These are phyloP conservation scores for Philopotamus ludificatus DNA, from an alignment of 1,140 invertebrate species.

Conservation along the genomic window DNA sequence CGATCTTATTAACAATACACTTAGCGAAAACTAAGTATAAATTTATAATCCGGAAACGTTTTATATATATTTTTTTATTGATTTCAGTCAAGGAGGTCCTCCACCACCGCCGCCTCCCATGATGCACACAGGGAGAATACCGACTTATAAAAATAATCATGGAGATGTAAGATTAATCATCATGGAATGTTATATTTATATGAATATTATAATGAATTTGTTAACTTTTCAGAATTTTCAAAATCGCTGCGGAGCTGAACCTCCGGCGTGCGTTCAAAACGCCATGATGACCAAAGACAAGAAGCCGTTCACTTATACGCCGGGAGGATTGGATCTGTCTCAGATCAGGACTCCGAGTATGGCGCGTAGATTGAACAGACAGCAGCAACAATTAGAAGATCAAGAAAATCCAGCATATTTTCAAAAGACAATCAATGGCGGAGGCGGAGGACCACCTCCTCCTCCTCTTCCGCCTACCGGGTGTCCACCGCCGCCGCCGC, in stretches of 20 bases:
- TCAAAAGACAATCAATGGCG: slow-evolving; percentile 46
- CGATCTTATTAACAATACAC: too few relatives aligned
- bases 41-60: neutral
- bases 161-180: slow-evolving; percentile 41
- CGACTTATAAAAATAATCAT: slow-evolving; percentile 39
- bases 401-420: slow-evolving; percentile 56
- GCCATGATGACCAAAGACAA: slow-evolving; percentile 95
- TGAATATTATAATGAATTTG: slow-evolving; percentile 22
- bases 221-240: slow-evolving; percentile 38
- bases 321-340: slow-evolving; percentile 85
- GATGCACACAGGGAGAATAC: slow-evolving; percentile 38
- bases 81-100: slow-evolving; percentile 33
- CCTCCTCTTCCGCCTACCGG: slow-evolving; percentile 55
- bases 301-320: slow-evolving; percentile 93
- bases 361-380: slow-evolving; percentile 73
- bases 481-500: slow-evolving; percentile 37
- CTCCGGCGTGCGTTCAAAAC: slow-evolving; percentile 86
- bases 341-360: slow-evolving; percentile 88
- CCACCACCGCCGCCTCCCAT: slow-evolving; percentile 30
- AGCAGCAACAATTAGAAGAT: slow-evolving; percentile 54
- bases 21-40: neutral
- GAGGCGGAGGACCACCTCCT: slow-evolving; percentile 52
- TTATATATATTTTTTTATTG: slow-evolving; percentile 17
- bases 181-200: too few relatives aligned
- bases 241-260: slow-evolving; percentile 56